Evolutionary conservation across 2,113 vertebrate species (phyloP), one percentile per base, ranked within the genome.

Genomic region (Aptenodytes patagonicus): DNA sequence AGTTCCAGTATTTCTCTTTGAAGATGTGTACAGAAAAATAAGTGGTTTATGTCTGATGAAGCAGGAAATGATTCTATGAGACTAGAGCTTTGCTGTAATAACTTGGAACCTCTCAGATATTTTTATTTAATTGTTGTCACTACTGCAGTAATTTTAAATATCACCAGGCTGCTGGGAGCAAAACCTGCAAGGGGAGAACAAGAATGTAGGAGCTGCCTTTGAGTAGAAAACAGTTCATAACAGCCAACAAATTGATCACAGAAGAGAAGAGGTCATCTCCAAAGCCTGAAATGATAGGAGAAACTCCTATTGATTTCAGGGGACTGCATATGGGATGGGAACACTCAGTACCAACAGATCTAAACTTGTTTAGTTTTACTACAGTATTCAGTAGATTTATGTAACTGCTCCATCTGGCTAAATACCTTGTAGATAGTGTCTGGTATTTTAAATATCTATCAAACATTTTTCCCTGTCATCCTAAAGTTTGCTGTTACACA

Each of bases 1-100:
- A 97, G 36, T 95, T 96, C 58, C 78, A 95, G 40, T 38, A 76
- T 92, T 95, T 80, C 57, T 90, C 78, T 94, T 95, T 96, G 93
- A 96, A 95, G 77, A 85, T 89, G 86, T 65, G 70, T 89, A 70
- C 61, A 72, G 83, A 82, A 96, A 92, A 95, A 89, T 47, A 89
- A 93, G 51, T 84, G 51, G 46, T 84, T 93, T 93, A 57, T 55
- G 42, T 95, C 91, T 85, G 58, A 62, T 77, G 87, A 96, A 90
- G 73, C 71, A 96, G 62, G 78, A 95, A 93, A 91, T 80, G n/a
- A 77, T 89, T 90, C 70, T 32, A 4, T 24, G 81, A 77, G 47
- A 83, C 57, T 38, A 26, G 29, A 83, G 84, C 38, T 66, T 85
- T 72, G 10, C 57, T 80, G 44, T 68, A 91, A 68, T 85, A 88